Evolutionary conservation across 2,888 invertebrate genomes (phyloP), one percentile per base, ranked within the genome.

Genomic region (Dione vanillae): DNA sequence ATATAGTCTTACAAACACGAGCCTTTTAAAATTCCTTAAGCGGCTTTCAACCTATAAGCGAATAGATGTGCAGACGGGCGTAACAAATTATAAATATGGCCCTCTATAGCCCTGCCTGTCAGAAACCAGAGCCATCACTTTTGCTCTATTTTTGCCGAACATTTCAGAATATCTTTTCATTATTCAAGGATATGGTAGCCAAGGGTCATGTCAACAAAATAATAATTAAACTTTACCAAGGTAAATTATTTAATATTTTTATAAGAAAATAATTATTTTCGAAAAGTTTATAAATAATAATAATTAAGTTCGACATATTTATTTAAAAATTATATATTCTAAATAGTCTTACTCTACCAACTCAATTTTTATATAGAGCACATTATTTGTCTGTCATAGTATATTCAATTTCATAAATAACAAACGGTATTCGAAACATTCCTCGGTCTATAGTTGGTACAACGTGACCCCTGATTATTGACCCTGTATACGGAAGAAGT

Each of bases 401-500:
- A 43, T 20, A 41, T 0, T n/a, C 1, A 45, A 61, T 27, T 43
- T 61, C n/a, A 27, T 45, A 27, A 10, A 19, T 40, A 40, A 66
- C 65, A 59, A 47, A 65, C 61, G 59, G 69, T 65, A 65, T 68
- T 67, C 41, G 52, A 72, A 58, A 70, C 73, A 74, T 65, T 70
- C 75, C 71, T 70, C 56, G 69, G 67, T 62, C 66, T 62, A 52
- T 19, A 70, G 65, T 27, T 27, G 27, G 27, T 54, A 65, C 70
- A 73, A 78, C 83, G 78, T 88, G 90, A 91, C 91, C 91, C 83
- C 81, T 81, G 83, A 83, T 82, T 77, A 82, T 84, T 90, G 91
- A 91, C 90, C 91, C 89, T 85, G 80, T 79, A 84, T 84, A 82
- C 90, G 91, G 92, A 92, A 91, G 91, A 86, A 85, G 87, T 88